A percentile compares a stretch with the other conserved stretches of the same genome.
Conservation (phyloP, 2,797 vertebrate genomes). For the Lerista edwardsae region DNA sequence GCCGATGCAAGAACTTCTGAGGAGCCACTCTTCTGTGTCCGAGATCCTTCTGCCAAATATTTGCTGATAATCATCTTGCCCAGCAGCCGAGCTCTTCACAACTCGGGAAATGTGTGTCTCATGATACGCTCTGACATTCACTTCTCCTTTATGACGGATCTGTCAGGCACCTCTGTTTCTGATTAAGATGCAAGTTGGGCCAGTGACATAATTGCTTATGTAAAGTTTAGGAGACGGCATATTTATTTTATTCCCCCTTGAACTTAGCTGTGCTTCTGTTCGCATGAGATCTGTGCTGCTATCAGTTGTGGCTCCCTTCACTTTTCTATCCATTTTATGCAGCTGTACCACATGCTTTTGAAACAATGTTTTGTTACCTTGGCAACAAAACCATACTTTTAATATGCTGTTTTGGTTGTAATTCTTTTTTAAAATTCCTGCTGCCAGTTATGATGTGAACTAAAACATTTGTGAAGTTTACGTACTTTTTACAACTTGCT, state of each 20-base stretch:
- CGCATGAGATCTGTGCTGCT: not conserved
- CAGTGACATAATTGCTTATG: constrained; percentile 7
- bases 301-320: not conserved
- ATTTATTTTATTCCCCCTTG: constrained; percentile 21
- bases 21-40: constrained; percentile 20
- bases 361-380: constrained; percentile 70
- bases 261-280: constrained; percentile 20
- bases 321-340: constrained; percentile 16
- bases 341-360: constrained; percentile 46
- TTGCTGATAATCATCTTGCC: constrained; percentile 20
- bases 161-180: not conserved
- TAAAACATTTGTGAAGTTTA: constrained; percentile 55
- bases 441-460: constrained; percentile 67
- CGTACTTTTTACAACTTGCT: constrained; percentile 37
- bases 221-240: constrained; percentile 1
- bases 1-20: constrained; percentile 32
- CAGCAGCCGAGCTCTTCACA: constrained; percentile 31
- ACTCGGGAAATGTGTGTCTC: not conserved
- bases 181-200: not conserved
- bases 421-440: not conserved
- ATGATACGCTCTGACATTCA: not conserved
- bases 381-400: constrained; percentile 67
- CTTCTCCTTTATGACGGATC: not conserved
- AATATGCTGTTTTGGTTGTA: constrained; percentile 57
- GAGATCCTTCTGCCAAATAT: constrained; percentile 24